Base-by-base conservation (phyloP, 2,113 vertebrate genomes). In the Rutilus rutilus region DNA sequence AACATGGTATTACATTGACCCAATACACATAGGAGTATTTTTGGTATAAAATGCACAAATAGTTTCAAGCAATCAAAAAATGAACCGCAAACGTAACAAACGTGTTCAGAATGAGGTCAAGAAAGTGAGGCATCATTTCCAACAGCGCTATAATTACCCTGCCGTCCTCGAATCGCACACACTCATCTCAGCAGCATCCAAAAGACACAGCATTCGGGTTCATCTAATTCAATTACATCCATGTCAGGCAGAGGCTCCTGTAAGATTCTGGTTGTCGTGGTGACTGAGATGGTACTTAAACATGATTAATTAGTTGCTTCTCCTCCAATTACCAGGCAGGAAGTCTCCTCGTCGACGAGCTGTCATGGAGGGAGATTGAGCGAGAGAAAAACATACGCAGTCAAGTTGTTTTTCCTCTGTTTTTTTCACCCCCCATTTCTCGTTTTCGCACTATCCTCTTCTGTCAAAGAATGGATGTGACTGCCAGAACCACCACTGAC, bases 281-380 rank as follows among this genome's bases (percentile, higher is more conserved):
- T 39, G 81, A 90, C 86, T 59, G 71, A 89, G 88, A 89, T 82
- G 77, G 86, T 52, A 54, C 87, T 86, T 92, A 92, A 92, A 92
- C 91, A 85, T 89, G 91, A 93, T 92, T 93, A 92, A 93, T 91
- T 80, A 89, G 62, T 78, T 86, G 86, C 87, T 89, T 92, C 86
- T 64, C 83, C 88, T 89, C 86, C 36, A 65, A 83, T 90, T 89
- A 90, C 76, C 85, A 86, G 87, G 86, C 76, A 67, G 47, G 81
- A 87, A 69, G 87, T 76, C 57, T 30, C 76, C 47, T 80, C 87
- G 87, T 90, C 90, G 89, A 86, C 86, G 65, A 83, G 86, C 76
- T 83, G 84, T 92, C 88, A 78, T 80, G 85, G 78, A 86, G 79
- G 57, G 74, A 82, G 88, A 90, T 75, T 82, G 84, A 90, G 85